Evolutionary conservation across 1,140 invertebrate genomes (phyloP), one percentile per base, ranked within the genome.

Genomic region (Drosophila subobscura): DNA sequence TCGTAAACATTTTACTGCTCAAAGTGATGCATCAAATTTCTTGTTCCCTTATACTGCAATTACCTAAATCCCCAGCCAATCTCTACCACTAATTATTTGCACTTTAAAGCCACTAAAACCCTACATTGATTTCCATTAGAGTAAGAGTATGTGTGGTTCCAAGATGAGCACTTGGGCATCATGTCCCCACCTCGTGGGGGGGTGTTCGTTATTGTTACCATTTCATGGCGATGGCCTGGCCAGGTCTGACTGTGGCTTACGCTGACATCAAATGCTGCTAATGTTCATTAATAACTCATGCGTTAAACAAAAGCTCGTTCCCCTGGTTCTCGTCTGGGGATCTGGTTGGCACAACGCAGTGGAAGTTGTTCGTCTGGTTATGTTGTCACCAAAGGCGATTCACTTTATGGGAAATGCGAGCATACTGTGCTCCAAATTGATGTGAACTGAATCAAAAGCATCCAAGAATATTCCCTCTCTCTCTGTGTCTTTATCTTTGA

Each of bases 251-350:
- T 57, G 59, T 22, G 33, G 52, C 37, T 37, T 57, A 42, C 29
- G 25, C 42, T 57, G 55, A 55, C 71, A 70, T 59, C 63, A 73
- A 77, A 60, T 65, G 66, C 81, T 66, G 63, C 72, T 63, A 80
- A 80, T 85, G 80, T 85, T 86, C 81, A 80, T 81, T 80, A 81
- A 86, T 70, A 81, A 77, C 68, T 77, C 77, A 79, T 63, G 81
- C 81, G 77, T 86, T 70, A 59, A 86, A 80, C 72, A 80, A 80
- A 80, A 70, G 64, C 64, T 54, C 45, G 59, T 22, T 44, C 25
- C 8, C 25, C 46, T 33, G 7, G 16, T 12, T 27, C 45, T 16
- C 29, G 70, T 64, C 55, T 33, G 70, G 14, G 54, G 12, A 45
- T 45, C 33, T 57, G 52, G 41, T 58, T 53, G 23, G 20, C 22